Percentiles rank a stretch among this genome's conserved stretches.
Conservation (phyloP, 1,140 invertebrate genomes). For the Drosophila biarmipes region DNA sequence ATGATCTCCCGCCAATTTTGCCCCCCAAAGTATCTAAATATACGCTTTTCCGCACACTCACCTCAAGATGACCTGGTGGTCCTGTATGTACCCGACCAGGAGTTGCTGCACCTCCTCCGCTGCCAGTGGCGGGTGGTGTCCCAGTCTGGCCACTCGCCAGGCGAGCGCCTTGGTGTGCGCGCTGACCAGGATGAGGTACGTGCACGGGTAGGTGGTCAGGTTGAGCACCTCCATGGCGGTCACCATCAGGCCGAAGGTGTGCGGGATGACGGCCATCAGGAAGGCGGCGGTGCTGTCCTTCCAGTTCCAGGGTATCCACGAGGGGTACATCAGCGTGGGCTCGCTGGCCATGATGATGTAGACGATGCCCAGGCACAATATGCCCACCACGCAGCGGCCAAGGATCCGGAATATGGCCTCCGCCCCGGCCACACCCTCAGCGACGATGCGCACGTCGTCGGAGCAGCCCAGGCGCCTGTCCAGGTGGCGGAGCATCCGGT, state of each 20-base stretch:
- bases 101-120: background rate
- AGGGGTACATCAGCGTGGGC: constrained; percentile 41
- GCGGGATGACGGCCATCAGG: constrained; percentile 9
- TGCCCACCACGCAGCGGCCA: background rate
- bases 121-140: background rate
- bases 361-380: background rate
- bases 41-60: constrained; percentile 1
- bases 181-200: constrained; percentile 60
- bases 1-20: too few relatives aligned
- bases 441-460: constrained; percentile 29
- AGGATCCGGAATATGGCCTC: background rate
- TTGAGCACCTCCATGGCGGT: constrained; percentile 7
- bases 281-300: constrained; percentile 2
- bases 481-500: constrained; percentile 31
- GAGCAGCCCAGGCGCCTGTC: constrained; percentile 28
- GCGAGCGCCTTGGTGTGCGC: constrained; percentile 64
- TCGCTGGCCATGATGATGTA: constrained; percentile 11
- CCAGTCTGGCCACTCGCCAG: constrained; percentile 43
- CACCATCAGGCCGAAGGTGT: background rate
- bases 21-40: too few relatives aligned
- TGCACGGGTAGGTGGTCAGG: constrained; percentile 57
- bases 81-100: constrained; percentile 50
- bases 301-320: constrained; percentile 70
- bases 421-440: background rate
- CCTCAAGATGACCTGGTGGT: constrained; percentile 61